Conservation (phyloP, 2,797 vertebrate species). For the Peromyscus attwateri region DNA sequence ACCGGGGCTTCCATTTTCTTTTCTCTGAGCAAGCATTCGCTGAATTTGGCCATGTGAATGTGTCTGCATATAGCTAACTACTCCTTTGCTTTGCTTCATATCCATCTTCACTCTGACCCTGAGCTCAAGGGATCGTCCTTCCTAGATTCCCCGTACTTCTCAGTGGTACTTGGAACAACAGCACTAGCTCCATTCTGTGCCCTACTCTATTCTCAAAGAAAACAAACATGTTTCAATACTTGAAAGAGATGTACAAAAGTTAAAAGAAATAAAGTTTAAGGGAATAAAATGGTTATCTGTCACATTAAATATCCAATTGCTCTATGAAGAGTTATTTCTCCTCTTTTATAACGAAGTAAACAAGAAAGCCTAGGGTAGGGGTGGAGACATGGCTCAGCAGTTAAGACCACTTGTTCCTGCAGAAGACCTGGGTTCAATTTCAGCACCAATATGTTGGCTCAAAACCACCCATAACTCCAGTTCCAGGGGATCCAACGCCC, state of each 20-base stretch:
- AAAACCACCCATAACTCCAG: not conserved
- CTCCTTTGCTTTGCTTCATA: not conserved
- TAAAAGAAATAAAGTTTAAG: conserved; percentile 29
- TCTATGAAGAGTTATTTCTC: not conserved
- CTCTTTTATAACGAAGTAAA: conserved; percentile 6
- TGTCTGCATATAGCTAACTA: not conserved
- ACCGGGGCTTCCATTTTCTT: not conserved
- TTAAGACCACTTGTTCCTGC: not conserved
- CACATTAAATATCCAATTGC: not conserved
- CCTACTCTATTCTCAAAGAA: conserved; percentile 3
- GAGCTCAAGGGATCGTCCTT: not conserved
- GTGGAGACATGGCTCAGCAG: not conserved
- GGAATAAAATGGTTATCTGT: not conserved
- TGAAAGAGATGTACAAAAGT: not conserved
- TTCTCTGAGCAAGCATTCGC: not conserved
- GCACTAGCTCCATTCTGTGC: not conserved
- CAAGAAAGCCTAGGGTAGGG: not conserved
- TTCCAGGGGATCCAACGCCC: not conserved
- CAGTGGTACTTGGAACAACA: not conserved
- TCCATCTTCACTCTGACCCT: not conserved
- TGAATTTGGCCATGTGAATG: not conserved
- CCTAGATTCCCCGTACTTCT: conserved; percentile 23
- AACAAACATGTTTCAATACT: not conserved
- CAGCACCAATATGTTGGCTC: no score
- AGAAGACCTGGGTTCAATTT: not conserved